Conservation (phyloP, 30 jellyfish, hydroid and myxozoan genomes). For the Aurelia sp. region DNA sequence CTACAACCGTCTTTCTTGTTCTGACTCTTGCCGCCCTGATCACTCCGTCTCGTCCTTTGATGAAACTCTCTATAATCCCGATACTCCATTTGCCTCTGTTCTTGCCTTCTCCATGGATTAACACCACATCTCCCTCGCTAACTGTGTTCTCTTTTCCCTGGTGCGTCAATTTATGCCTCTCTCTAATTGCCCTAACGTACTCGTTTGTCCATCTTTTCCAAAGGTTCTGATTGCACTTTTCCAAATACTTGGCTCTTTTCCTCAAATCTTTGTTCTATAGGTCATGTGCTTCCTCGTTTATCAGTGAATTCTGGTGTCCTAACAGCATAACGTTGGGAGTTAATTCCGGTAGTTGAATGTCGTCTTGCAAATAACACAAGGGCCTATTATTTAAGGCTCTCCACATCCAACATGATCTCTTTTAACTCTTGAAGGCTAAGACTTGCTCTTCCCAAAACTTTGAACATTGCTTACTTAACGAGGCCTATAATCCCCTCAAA, state of each 20-base stretch:
- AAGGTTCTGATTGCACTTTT: slow-evolving; percentile 41
- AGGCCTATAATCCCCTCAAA: slow-evolving; percentile 61
- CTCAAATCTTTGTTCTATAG: slow-evolving; percentile 58
- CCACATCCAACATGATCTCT: slow-evolving; percentile 54
- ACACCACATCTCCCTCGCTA: too few species aligned
- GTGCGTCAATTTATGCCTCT: too few species aligned
- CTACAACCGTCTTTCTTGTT: too few species aligned
- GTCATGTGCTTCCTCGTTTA: slow-evolving; percentile 19
- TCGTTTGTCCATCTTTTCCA: slow-evolving; percentile 81
- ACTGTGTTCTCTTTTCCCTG: too few species aligned
- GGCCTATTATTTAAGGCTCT: slow-evolving; percentile 67
- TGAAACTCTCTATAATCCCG: too few species aligned
- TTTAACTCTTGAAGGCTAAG: slow-evolving; percentile 45
- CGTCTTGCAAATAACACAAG: slow-evolving; percentile 47
- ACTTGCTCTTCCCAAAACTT: slow-evolving; percentile 50
- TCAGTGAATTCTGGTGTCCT: too few species aligned
- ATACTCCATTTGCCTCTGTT: too few species aligned
- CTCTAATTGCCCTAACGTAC: slow-evolving; percentile 51
- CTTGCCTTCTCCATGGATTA: too few species aligned
- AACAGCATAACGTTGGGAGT: too few species aligned
- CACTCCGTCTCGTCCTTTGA: too few species aligned
- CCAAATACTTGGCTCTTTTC: slow-evolving; percentile 67
- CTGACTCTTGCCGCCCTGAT: too few species aligned
- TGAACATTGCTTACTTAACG: slow-evolving; percentile 50
- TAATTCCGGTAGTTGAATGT: too few species aligned